Conservation (phyloP, 1,140 invertebrate genomes). For the Octopus bimaculoides region DNA sequence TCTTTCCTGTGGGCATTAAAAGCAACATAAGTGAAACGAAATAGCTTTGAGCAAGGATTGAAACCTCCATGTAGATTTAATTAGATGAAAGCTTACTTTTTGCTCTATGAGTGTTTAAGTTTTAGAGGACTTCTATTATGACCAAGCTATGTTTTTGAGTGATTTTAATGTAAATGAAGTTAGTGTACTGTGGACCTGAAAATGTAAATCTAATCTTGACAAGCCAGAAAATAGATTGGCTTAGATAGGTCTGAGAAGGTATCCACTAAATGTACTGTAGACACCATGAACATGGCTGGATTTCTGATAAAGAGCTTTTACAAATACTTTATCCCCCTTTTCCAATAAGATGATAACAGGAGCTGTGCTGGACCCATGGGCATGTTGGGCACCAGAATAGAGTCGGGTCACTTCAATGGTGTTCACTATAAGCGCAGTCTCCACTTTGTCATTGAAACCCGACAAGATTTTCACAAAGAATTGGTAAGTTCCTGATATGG, state of each 20-base stretch:
- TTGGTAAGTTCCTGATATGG: constrained; percentile 24
- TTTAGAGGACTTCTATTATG: too few species aligned
- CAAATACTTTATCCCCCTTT: constrained; percentile 29
- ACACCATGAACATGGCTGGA: constrained; percentile 34
- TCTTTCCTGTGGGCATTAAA: too few species aligned
- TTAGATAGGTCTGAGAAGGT: constrained; percentile 15
- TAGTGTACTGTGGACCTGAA: too few species aligned
- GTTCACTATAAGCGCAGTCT: constrained; percentile 32
- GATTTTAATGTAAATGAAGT: too few species aligned
- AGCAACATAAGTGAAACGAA: too few species aligned
- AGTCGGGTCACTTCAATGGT: constrained; percentile 34
- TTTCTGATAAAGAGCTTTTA: constrained; percentile 27
- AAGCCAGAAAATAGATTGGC: neutral
- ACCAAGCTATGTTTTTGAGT: too few species aligned
- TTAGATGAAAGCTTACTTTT: too few species aligned
- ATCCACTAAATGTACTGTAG: constrained; percentile 33
- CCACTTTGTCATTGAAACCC: constrained; percentile 34
- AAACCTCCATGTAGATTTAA: too few species aligned
- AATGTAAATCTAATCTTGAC: neutral
- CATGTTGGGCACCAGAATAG: constrained; percentile 34
- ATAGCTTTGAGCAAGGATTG: too few species aligned
- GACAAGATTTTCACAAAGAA: constrained; percentile 30
- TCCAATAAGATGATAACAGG: constrained; percentile 25
- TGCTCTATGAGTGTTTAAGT: too few species aligned
- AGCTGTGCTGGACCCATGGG: constrained; percentile 34